A percentile compares a stretch with the other conserved stretches of the same genome.
These are phyloP conservation scores for Forbesichthys agassizii DNA, from an alignment of 2,113 vertebrate species.

Conservation along the genomic window DNA sequence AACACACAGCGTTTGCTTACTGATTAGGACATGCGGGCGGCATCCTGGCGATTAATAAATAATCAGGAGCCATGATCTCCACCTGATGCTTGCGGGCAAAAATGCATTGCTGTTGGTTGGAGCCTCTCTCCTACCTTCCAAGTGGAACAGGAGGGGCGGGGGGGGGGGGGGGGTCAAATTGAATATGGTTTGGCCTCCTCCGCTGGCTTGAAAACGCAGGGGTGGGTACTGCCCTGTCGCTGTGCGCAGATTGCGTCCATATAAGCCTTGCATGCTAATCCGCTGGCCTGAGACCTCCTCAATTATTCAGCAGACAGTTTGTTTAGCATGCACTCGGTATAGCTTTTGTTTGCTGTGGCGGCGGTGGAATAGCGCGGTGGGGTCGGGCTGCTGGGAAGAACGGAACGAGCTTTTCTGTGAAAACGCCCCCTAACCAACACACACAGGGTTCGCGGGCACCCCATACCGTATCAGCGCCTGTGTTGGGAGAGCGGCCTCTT, in stretches of 20 bases:
- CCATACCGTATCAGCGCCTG: slow-evolving; percentile 57
- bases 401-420: slow-evolving; percentile 31
- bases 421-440: not conserved
- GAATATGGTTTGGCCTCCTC: slow-evolving; percentile 15
- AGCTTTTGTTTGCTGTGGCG: slow-evolving; percentile 64
- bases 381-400: slow-evolving; percentile 45
- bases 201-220: slow-evolving; percentile 19
- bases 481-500: slow-evolving; percentile 60
- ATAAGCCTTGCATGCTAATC: slow-evolving; percentile 77
- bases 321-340: slow-evolving; percentile 77
- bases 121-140: slow-evolving; percentile 15
- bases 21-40: not conserved
- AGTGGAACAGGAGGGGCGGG: not conserved
- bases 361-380: slow-evolving; percentile 14
- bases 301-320: slow-evolving; percentile 80
- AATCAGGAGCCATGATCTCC: not conserved
- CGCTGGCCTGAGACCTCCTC: slow-evolving; percentile 63
- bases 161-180: slow-evolving; percentile 17
- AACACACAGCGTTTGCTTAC: slow-evolving; percentile 15
- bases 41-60: slow-evolving; percentile 17
- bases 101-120: not conserved
- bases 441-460: slow-evolving; percentile 33
- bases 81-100: not conserved
- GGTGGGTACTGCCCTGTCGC: slow-evolving; percentile 46
- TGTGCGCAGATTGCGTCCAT: slow-evolving; percentile 68